Conservation (phyloP, 2,888 invertebrate species). For the Drosophila prostipennis region DNA sequence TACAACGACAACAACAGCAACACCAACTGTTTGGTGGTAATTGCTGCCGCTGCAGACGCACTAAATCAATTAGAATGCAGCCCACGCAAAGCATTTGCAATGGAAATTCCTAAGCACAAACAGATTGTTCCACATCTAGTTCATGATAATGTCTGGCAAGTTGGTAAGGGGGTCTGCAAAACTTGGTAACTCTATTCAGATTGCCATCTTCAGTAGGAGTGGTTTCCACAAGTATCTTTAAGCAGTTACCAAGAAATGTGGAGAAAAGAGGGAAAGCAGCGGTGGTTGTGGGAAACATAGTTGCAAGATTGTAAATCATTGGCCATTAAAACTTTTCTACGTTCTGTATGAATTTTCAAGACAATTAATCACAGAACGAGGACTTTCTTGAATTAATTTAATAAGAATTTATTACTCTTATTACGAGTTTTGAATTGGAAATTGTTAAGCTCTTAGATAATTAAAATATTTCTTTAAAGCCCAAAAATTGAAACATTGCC, state of each 20-base stretch:
- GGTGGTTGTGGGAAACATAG: constrained; percentile 10
- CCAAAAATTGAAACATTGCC: no score
- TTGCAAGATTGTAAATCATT: constrained; percentile 18
- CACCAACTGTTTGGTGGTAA: constrained; percentile 27
- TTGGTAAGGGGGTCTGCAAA: constrained; percentile 5
- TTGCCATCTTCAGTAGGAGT: constrained; percentile 13
- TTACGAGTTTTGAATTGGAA: no score
- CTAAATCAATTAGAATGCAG: constrained; percentile 66
- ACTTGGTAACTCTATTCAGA: constrained; percentile 36
- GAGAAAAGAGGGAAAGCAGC: background rate
- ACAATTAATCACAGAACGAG: background rate
- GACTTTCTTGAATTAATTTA: background rate
- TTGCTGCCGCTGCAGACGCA: constrained; percentile 57
- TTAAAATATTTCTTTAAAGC: no score
- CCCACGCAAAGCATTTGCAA: constrained; percentile 41
- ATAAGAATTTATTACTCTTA: background rate
- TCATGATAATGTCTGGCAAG: constrained; percentile 22
- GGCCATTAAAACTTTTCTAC: constrained; percentile 21
- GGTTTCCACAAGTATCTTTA: constrained; percentile 18
- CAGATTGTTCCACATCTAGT: constrained; percentile 42
- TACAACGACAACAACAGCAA: background rate
- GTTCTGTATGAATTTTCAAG: background rate
- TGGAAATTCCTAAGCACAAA: constrained; percentile 41
- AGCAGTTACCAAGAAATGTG: constrained; percentile 15
- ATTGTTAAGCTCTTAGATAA: no score